A percentile compares a stretch with the other conserved stretches of the same genome.
Evolutionary conservation across 1,140 invertebrate genomes (phyloP).

Genomic region (Neodiprion fabricii): DNA sequence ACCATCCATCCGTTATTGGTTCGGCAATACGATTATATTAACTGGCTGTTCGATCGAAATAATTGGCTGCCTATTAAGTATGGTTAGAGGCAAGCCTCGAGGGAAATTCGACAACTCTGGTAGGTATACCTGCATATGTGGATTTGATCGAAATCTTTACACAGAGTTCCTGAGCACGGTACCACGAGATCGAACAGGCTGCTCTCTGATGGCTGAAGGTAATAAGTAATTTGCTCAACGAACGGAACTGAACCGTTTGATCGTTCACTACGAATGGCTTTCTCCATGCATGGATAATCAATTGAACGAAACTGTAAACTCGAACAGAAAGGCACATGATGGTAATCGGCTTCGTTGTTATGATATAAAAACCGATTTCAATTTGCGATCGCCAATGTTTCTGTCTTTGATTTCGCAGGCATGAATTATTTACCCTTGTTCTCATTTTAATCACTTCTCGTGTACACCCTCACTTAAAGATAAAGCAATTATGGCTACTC

Average conservation of each 20-base stretch:
- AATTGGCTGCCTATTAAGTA: not conserved
- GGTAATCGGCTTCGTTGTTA: too few relatives aligned
- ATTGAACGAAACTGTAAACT: not conserved
- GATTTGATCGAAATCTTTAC: slow-evolving; percentile 1
- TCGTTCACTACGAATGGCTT: not conserved
- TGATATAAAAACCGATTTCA: too few relatives aligned
- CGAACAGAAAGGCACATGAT: too few relatives aligned
- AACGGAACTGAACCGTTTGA: not conserved
- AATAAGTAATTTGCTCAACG: not conserved
- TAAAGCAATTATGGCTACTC: too few relatives aligned
- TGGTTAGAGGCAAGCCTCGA: not conserved
- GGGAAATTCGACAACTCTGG: not conserved
- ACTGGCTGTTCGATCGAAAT: not conserved
- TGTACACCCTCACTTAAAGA: too few relatives aligned
- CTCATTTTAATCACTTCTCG: too few relatives aligned
- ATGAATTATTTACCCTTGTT: too few relatives aligned
- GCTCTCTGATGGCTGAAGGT: not conserved
- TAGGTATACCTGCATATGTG: not conserved
- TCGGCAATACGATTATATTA: not conserved
- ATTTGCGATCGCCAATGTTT: too few relatives aligned
- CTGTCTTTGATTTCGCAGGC: too few relatives aligned
- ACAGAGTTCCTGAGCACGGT: not conserved
- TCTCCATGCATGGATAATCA: not conserved
- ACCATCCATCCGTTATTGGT: not conserved
- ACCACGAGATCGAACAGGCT: not conserved